Base-by-base conservation (phyloP, 1,140 invertebrate species). In the Macrobrachium nipponense region DNA sequence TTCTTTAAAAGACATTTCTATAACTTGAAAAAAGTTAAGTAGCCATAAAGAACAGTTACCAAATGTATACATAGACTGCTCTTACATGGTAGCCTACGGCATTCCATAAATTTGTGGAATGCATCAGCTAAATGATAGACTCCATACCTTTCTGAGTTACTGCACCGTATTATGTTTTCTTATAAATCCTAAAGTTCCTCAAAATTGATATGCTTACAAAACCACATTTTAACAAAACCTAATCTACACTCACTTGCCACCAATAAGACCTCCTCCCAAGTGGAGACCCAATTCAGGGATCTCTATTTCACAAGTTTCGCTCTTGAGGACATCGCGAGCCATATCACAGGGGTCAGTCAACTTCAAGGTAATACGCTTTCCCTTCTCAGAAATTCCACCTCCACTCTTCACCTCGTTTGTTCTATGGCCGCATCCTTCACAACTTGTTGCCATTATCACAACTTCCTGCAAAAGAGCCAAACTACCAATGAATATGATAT, bases 391-490 rank as follows among this genome's bases (percentile, higher is more conserved):
- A 66, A 99, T 96, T 0, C 98, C 98, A 78, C 95, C 93, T 0
- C 97, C 97, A 51, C 97, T 96, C 92, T 99, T 99, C 0, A 99
- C 97, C 92, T 99, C 98, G 91, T 97, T 99, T 5, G 97, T 97
- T 90, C 95, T 93, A 90, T 95, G 93, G 0, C 98, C 98, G 92
- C 98, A 99, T 5, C 89, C 89, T 20, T 98, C 97, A 91, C 98
- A 99, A 2, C 91, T 93, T 0, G 97, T 98, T 5, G 98, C 97
- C 98, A 99, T 99, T 72, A 99, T 98, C 0, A 99, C 94, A 5
- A 97, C 97, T 92, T 99, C 96, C 92, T 99, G 99, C 91, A 99
- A 99, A 91, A 98, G 95, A 6, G 98, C 98, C 90, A 99, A 98
- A 81, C 96, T 95, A 96, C 88, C 72, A 88, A 90, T 15, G 14